Base-by-base conservation (phyloP, 2,797 vertebrate species). In the Eremophila alpestris region DNA sequence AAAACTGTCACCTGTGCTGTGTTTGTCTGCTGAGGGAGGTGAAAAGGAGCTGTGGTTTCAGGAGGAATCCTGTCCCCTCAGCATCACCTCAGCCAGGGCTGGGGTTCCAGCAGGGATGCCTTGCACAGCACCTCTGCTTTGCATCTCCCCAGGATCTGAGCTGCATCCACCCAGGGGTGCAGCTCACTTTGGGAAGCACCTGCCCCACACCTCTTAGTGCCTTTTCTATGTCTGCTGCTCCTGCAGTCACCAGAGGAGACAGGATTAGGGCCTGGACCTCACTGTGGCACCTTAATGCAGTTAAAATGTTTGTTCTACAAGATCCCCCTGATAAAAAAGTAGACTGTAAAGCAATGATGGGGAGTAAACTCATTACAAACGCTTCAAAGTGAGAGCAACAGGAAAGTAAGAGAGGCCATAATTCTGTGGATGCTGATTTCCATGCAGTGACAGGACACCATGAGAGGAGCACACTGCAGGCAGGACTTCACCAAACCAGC, bases 261-360 rank as follows among this genome's bases (percentile, higher is more conserved):
- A 56, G 49, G 67, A 34, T 80, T 73, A 74, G 43, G 63, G 68
- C 34, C 67, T 77, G 84, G 84, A 51, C 82, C 51, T 87, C 76
- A 5, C 64, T 21, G 59, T 32, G 79, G 69, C 87, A 89, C 87
- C 67, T 83, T 63, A 43, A 30, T 52, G 68, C 45, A 80, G 48
- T 41, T 79, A 43, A 91, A 95, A 87, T 41, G 29, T 51, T 71
- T 87, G 64, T 63, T 94, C 69, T 85, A n/a, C 58, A 67, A 74
- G 74, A 59, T 76, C n/a, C 49, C 30, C 32, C 84, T 26, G 22
- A 70, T 59, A 87, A 76, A 93, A 89, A 70, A 21, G 43, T 36
- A 49, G 63, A 73, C 69, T 91, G 60, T 46, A 59, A 85, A 73
- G 87, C 68, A 80, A 63, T 17, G 73, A 79, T 32, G 30, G n/a